These are phyloP conservation scores for Podocnemis expansa DNA, from an alignment of 2,113 vertebrate species.

Conservation along the genomic window DNA sequence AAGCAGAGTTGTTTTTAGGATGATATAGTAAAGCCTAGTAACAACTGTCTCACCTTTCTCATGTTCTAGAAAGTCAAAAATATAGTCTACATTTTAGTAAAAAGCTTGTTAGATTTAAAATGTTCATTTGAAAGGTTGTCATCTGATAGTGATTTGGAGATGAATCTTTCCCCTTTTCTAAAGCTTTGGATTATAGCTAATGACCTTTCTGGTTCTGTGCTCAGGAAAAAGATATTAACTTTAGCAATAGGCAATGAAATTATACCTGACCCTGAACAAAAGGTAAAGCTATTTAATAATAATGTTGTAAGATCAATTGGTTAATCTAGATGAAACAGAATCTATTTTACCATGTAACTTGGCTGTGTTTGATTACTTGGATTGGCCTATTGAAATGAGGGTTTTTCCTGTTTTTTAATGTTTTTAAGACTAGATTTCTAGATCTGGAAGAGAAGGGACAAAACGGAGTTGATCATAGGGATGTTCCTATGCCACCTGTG, in stretches of 20 bases:
- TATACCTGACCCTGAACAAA: constrained; percentile 53
- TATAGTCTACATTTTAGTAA: background rate
- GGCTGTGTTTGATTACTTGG: background rate
- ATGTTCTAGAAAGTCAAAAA: background rate
- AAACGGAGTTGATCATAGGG: background rate
- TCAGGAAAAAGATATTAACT: constrained; percentile 58
- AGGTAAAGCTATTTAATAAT: constrained; percentile 48
- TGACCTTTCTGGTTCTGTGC: constrained; percentile 43
- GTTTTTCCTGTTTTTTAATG: background rate
- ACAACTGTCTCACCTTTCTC: background rate
- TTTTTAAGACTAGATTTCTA: background rate
- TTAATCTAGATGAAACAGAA: constrained; percentile 10
- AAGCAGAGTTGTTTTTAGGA: constrained; percentile 14
- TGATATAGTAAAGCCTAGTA: background rate
- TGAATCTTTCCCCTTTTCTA: constrained; percentile 27
- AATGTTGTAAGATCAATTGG: constrained; percentile 16
- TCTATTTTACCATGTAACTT: constrained; percentile 12
- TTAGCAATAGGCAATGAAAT: constrained; percentile 45
- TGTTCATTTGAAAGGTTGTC: constrained; percentile 33
- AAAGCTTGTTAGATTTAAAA: constrained; percentile 16
- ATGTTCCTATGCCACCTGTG: background rate
- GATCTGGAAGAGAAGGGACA: background rate
- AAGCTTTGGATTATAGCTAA: constrained; percentile 34
- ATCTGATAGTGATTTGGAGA: constrained; percentile 36
- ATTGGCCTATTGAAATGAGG: background rate